Conservation (phyloP, 92 coral and sea anemone genomes). For the Bergia sp. region DNA sequence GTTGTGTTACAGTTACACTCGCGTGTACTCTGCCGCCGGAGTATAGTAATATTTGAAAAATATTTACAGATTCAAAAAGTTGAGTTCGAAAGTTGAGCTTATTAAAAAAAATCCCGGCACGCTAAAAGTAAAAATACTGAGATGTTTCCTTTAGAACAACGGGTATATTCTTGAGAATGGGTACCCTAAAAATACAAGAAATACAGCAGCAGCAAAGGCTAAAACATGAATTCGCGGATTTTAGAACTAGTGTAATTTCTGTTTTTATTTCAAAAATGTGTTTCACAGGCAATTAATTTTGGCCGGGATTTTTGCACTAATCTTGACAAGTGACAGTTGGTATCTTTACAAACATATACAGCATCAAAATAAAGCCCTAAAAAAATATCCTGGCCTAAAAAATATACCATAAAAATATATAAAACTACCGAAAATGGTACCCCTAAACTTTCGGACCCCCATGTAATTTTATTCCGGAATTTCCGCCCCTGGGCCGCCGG, state of each 20-base stretch:
- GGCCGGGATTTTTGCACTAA: conserved; percentile 17
- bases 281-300: conserved; percentile 23
- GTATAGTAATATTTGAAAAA: not conserved
- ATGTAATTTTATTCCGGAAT: conserved; percentile 39
- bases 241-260: conserved; percentile 18
- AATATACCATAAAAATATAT: conserved; percentile 34
- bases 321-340: conserved; percentile 20
- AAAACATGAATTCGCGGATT: conserved; percentile 24
- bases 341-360: conserved; percentile 28
- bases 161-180: conserved; percentile 23
- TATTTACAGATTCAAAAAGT: conserved; percentile 11
- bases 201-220: conserved; percentile 9
- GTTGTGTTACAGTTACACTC: no score
- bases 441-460: conserved; percentile 51
- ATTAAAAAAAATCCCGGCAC: conserved; percentile 22
- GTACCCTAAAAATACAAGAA: conserved; percentile 21
- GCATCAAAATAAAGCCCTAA: conserved; percentile 40
- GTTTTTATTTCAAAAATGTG: conserved; percentile 19
- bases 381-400: conserved; percentile 35
- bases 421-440: conserved; percentile 42
- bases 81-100: conserved; percentile 23
- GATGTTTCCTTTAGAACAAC: conserved; percentile 22
- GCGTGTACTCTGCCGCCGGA: conserved; percentile 2
- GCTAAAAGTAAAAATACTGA: conserved; percentile 20
- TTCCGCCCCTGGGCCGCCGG: conserved; percentile 35